Base-by-base conservation (phyloP, 92 coral and sea anemone species). In the Parazoanthus darwini region DNA sequence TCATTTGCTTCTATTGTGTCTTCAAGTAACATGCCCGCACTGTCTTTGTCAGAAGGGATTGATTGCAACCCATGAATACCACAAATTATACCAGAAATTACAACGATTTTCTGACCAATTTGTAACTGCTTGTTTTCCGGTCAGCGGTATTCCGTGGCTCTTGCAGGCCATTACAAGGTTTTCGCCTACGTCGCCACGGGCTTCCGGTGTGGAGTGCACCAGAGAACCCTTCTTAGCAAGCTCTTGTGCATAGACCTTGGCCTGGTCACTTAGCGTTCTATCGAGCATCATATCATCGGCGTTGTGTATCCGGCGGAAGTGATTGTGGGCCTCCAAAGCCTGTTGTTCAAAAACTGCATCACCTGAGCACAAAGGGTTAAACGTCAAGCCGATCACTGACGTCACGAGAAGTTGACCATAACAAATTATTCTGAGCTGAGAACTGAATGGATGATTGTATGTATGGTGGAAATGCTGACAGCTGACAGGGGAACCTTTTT, bases 161-260 rank as follows among this genome's bases (percentile, higher is more conserved):
- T 85, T 94, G 50, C 98, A 96, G 13, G 95, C 98, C 96, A 91
- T 91, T 15, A 91, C 96, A 44, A 96, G 92, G 77, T 94, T 96
- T 78, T 96, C 98, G 3, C 98, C 98, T 26, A 91, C 98, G 36
- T 87, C 86, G 1, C 93, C 91, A 11, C 88, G 95, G 11, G 91
- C 94, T 26, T 80, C 85, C 18, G 58, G 89, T 51, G 90, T 87
- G 66, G 96, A 95, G 73, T 96, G 98, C 13, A 88, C 85, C 50
- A 94, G 85, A 5, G 95, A 85, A 33, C 98, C 96, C 67, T 81
- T 83, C 48, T 79, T 86, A 20, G 98, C 94, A 50, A 96, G 87
- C 77, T 82, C 89, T 68, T 93, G 87, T 1, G 98, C 98, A 26
- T 96, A 91, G 50, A 79, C 94, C 36, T 87, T 92, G 13, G 98